Conservation (phyloP, 2,113 vertebrate species). For the Coryphaenoides rupestris region DNA sequence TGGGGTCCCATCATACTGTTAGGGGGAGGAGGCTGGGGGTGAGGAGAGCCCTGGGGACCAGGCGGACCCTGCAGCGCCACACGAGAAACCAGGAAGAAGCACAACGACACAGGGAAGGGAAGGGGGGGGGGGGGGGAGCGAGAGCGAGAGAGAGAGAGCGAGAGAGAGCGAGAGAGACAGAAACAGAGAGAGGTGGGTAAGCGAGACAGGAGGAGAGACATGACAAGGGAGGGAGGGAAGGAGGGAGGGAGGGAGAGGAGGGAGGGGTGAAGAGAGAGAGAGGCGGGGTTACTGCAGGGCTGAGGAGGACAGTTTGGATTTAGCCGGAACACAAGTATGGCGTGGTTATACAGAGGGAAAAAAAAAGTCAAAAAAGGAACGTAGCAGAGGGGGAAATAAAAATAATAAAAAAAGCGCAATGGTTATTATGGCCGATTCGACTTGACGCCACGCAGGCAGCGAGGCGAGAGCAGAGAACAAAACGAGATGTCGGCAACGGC, state of each 20-base stretch:
- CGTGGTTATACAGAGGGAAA: slow-evolving; percentile 22
- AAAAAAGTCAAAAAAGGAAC: slow-evolving; percentile 20
- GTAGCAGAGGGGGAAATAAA: too few relatives aligned
- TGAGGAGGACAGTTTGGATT: slow-evolving; percentile 50
- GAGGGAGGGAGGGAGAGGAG: not conserved
- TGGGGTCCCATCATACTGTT: slow-evolving; percentile 99
- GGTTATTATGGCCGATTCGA: too few relatives aligned
- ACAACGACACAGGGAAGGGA: slow-evolving; percentile 35
- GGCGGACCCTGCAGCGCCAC: slow-evolving; percentile 93
- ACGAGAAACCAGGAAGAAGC: slow-evolving; percentile 76
- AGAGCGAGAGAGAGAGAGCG: slow-evolving; percentile 22
- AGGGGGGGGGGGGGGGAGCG: slow-evolving; percentile 19
- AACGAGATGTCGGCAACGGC: not conserved
- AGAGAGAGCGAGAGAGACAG: slow-evolving; percentile 20
- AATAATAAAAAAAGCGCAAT: too few relatives aligned
- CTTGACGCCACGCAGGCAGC: too few relatives aligned
- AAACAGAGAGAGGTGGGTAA: slow-evolving; percentile 7
- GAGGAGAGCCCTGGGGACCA: slow-evolving; percentile 98
- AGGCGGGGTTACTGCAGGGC: slow-evolving; percentile 63
- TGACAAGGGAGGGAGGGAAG: slow-evolving; percentile 21
- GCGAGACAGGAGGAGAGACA: slow-evolving; percentile 25
- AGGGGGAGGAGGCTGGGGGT: slow-evolving; percentile 98
- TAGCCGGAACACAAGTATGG: slow-evolving; percentile 47
- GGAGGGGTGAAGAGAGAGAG: slow-evolving; percentile 39
- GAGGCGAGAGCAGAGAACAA: slow-evolving; percentile 19